phyloP scores from a whole-genome alignment of 1,140 invertebrate genomes.

The Portunus trituberculatus region DNA sequence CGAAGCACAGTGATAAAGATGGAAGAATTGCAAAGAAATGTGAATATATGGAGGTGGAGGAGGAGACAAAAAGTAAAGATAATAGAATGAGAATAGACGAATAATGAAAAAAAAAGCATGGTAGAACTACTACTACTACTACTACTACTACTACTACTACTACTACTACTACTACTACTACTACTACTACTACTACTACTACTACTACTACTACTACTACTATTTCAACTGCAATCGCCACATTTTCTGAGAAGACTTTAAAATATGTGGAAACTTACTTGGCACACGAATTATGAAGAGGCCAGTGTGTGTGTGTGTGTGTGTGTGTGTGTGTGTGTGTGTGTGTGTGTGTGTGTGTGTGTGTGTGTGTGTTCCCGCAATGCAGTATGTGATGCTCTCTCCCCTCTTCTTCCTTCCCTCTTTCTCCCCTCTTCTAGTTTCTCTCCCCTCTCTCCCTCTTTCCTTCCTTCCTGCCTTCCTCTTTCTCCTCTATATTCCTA shows the following conservation, averaged over 20 bases:
- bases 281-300: neutral
- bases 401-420: neutral
- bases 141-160: too few relatives aligned
- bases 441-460: neutral
- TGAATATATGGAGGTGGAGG: too few relatives aligned
- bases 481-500: neutral
- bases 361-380: slow-evolving; percentile 8
- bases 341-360: slow-evolving; percentile 20
- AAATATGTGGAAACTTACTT: neutral
- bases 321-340: slow-evolving; percentile 10
- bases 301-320: neutral
- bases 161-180: too few relatives aligned
- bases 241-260: neutral
- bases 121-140: too few relatives aligned
- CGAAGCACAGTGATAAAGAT: too few relatives aligned
- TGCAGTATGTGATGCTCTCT: neutral
- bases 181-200: neutral
- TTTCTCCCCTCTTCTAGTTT: neutral
- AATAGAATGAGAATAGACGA: too few relatives aligned
- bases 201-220: neutral
- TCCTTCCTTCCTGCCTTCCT: neutral
- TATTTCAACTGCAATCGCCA: neutral
- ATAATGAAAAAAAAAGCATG: too few relatives aligned
- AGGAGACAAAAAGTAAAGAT: too few relatives aligned
- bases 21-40: too few relatives aligned